Percentiles rank a stretch among this genome's conserved stretches.
Conservation (phyloP, 1,140 invertebrate species). For the Spodoptera frugiperda region DNA sequence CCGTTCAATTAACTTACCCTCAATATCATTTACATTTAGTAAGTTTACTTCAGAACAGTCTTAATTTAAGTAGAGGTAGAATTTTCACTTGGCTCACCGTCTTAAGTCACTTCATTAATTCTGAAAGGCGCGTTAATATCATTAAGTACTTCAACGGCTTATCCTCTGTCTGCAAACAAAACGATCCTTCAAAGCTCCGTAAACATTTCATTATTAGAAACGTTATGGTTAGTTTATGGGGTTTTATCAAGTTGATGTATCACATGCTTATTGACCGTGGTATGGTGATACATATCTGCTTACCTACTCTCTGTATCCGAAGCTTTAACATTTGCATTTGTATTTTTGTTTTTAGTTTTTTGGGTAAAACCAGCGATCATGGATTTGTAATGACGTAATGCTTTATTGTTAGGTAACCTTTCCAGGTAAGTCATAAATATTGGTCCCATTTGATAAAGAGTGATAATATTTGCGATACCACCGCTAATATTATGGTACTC, state of each 20-base stretch:
- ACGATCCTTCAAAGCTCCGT: constrained; percentile 9
- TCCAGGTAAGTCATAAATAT: too few relatives aligned
- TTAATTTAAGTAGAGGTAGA: too few relatives aligned
- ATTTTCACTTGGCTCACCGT: background rate
- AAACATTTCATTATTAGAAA: constrained; percentile 38
- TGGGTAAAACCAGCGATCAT: background rate
- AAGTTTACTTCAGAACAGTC: too few relatives aligned
- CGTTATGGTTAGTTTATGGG: constrained; percentile 29
- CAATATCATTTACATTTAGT: too few relatives aligned
- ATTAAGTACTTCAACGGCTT: constrained; percentile 18
- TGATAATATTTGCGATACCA: too few relatives aligned
- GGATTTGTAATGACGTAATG: background rate
- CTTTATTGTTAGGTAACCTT: too few relatives aligned
- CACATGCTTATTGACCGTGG: constrained; percentile 40
- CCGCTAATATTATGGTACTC: too few relatives aligned
- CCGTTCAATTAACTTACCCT: too few relatives aligned
- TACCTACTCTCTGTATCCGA: constrained; percentile 9
- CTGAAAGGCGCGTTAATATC: constrained; percentile 10
- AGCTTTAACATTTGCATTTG: constrained; percentile 11
- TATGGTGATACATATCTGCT: constrained; percentile 34
- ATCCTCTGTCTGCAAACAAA: constrained; percentile 15
- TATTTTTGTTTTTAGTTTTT: constrained; percentile 2
- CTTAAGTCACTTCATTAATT: constrained; percentile 2
- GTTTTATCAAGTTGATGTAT: constrained; percentile 34
- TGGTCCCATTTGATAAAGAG: too few relatives aligned